A percentile compares a stretch with the other conserved stretches of the same genome.
Evolutionary conservation across 2,797 vertebrate species (phyloP).

Genomic region (Protosalanx chinensis): DNA sequence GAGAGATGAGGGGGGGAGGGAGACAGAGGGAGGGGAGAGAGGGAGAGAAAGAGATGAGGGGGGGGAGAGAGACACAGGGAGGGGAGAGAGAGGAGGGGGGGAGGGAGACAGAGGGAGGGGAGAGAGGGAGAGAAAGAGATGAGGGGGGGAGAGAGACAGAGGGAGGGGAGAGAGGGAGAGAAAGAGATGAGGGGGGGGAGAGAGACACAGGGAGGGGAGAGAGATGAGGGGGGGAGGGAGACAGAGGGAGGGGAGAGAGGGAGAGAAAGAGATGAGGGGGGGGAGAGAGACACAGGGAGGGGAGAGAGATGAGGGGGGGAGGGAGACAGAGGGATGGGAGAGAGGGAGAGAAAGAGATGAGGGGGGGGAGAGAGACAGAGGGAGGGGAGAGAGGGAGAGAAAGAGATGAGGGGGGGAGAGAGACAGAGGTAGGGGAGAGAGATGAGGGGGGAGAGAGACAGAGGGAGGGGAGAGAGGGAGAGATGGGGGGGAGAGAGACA

Average conservation of each 20-base stretch:
- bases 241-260: constrained; percentile 30
- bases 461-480: constrained; percentile 50
- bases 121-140: too few species aligned
- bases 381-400: too few species aligned
- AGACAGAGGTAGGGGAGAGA: constrained; percentile 32
- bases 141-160: constrained; percentile 67
- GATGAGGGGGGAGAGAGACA: constrained; percentile 63
- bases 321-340: too few species aligned
- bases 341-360: too few species aligned
- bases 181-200: constrained; percentile 51
- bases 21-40: too few species aligned
- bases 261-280: constrained; percentile 60
- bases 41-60: too few species aligned
- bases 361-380: too few species aligned
- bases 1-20: too few species aligned
- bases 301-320: too few species aligned
- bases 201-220: constrained; percentile 52
- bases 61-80: too few species aligned
- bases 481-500: constrained; percentile 56
- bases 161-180: constrained; percentile 45
- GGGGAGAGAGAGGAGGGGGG: too few species aligned
- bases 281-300: too few species aligned
- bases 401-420: neutral
- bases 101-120: constrained; percentile 28
- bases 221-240: constrained; percentile 39